These are phyloP conservation scores for Ochropleura leucogaster DNA, from an alignment of 2,888 invertebrate species.

Conservation along the genomic window DNA sequence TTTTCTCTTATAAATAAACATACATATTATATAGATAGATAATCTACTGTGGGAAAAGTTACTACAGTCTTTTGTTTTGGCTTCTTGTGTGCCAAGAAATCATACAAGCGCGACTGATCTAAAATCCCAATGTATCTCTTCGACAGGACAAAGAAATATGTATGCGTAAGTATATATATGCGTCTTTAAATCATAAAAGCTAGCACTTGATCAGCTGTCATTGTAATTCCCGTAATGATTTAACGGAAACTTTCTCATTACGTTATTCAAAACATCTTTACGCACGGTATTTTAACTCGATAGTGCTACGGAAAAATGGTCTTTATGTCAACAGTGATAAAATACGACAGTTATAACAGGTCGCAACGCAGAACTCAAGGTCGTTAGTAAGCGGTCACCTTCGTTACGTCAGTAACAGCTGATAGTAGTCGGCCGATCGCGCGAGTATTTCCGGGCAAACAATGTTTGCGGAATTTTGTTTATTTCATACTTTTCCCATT, in stretches of 20 bases:
- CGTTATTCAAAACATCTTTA: conserved; percentile 45
- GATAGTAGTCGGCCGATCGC: conserved; percentile 57
- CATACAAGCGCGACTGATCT: conserved; percentile 21
- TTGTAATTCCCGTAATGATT: conserved; percentile 8
- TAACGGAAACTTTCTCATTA: conserved; percentile 44
- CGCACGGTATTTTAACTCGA: conserved; percentile 19
- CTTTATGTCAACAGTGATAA: background rate
- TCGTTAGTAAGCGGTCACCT: conserved; percentile 68
- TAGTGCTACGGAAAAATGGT: conserved; percentile 23
- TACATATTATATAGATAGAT: background rate
- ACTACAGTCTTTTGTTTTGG: background rate
- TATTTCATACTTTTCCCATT: conserved; percentile 30
- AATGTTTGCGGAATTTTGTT: conserved; percentile 30
- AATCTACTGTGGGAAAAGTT: too few species aligned
- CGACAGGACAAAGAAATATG: too few species aligned
- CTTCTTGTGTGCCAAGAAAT: conserved; percentile 33
- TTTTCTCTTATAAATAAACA: too few species aligned
- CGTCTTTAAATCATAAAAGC: background rate
- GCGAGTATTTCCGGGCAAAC: conserved; percentile 45
- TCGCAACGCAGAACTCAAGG: conserved; percentile 59
- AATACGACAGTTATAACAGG: conserved; percentile 18
- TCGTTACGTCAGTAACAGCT: conserved; percentile 70
- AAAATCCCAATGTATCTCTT: background rate
- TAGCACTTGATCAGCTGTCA: conserved; percentile 9
- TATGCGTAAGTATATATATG: background rate